Evolutionary conservation across 2,113 vertebrate species (phyloP), one percentile per base, ranked within the genome.

Genomic region (Bos indicus): DNA sequence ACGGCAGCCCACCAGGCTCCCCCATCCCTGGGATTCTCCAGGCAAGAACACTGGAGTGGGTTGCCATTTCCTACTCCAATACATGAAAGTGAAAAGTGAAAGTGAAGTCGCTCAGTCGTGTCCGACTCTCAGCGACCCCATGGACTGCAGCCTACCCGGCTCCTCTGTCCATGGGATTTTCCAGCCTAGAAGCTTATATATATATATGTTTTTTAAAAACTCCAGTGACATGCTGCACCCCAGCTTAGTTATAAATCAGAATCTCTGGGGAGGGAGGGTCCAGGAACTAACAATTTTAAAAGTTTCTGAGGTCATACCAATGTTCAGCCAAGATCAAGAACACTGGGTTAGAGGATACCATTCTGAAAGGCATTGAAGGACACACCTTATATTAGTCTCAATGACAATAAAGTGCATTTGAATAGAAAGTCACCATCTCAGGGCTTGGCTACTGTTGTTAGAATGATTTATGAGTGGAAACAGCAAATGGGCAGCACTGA

Each of bases 401-500:
- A 1, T 17, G 13, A 56, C n/a, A 80, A 90, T 56, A 54, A 26
- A 64, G 7, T 26, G 0, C 17, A 67, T 86, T 94, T 84, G 19
- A 93, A 54, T 52, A 90, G 25, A 90, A 59, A 90, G n/a, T 91
- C 17, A 52, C 48, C 48, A 80, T 80, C 23, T 78, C 21, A 7
- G 14, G 51, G 21, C 14, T 57, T 80, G 25, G 57, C 19, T 51
- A 54, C 25, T 30, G 15, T 81, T 94, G 43, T 85, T 67, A 83
- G 67, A 25, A 16, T 71, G 33, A n/a, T 62, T 81, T 52, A 30
- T 97, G 23, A 52, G 64, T 80, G 71, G 48, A 82, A 96, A 46
- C 9, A 94, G 67, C n/a, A 83, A 81, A 91, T 43, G 11, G 15
- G 15, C 74, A n/a, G 11, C 36, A 40, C 60, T 94, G 43, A 57